phyloP scores from a whole-genome alignment of 2,888 invertebrate species.

The Archaeoteleia sp. region DNA sequence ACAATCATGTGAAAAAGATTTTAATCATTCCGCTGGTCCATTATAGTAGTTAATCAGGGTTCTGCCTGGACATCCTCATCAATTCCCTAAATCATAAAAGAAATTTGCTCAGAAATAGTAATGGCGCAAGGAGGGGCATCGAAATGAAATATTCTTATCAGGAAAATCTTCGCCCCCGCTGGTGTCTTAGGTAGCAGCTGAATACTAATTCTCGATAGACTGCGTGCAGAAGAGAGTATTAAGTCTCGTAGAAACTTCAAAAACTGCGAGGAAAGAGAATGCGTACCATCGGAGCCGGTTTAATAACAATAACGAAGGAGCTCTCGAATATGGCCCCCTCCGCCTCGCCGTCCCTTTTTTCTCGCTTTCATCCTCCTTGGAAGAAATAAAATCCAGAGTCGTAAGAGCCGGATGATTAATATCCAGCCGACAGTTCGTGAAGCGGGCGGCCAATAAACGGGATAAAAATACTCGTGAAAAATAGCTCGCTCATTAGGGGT shows the following conservation, averaged over 20 bases:
- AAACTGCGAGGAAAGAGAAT: conserved; percentile 9
- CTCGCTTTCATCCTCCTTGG: conserved; percentile 64
- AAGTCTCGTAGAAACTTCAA: background rate
- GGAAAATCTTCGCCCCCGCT: too few relatives aligned
- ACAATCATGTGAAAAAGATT: too few relatives aligned
- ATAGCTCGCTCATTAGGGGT: conserved; percentile 75
- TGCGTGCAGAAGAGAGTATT: too few relatives aligned
- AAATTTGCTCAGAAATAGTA: too few relatives aligned
- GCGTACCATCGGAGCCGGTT: conserved; percentile 46
- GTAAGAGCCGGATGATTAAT: conserved; percentile 74
- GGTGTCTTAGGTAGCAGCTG: too few relatives aligned
- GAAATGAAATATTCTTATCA: too few relatives aligned
- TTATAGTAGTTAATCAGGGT: too few relatives aligned
- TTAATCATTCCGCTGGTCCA: too few relatives aligned
- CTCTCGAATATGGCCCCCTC: conserved; percentile 48
- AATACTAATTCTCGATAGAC: too few relatives aligned
- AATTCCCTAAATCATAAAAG: too few relatives aligned
- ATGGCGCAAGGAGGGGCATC: too few relatives aligned
- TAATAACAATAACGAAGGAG: conserved; percentile 64
- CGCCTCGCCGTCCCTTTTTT: conserved; percentile 41
- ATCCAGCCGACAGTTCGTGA: conserved; percentile 75
- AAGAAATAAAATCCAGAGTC: conserved; percentile 70
- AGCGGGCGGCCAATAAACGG: conserved; percentile 75
- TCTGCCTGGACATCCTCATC: too few relatives aligned
- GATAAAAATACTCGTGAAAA: conserved; percentile 76